These are phyloP conservation scores for Drosophila trichaetosa DNA, from an alignment of 2,888 invertebrate species.

Conservation along the genomic window DNA sequence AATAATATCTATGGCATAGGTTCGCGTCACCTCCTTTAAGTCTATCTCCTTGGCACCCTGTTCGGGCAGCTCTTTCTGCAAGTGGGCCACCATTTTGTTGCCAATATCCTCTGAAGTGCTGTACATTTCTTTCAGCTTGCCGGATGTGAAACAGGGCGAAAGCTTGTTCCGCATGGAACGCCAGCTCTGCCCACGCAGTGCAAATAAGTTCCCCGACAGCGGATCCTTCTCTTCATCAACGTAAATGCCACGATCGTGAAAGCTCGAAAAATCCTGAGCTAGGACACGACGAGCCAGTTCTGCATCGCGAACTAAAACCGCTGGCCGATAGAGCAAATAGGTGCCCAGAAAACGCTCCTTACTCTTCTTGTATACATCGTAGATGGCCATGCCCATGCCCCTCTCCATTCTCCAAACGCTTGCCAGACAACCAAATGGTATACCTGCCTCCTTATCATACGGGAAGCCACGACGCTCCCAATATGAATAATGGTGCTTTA, in stretches of 20 bases:
- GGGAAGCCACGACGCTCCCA: conserved; percentile 87
- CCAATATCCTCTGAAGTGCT: conserved; percentile 87
- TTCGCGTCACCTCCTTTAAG: conserved; percentile 80
- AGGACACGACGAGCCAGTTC: conserved; percentile 87
- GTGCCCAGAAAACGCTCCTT: conserved; percentile 86
- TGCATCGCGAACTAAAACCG: conserved; percentile 87
- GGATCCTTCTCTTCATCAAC: conserved; percentile 87
- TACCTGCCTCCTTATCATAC: conserved; percentile 85
- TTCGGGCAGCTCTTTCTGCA: conserved; percentile 79
- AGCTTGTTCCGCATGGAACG: conserved; percentile 87
- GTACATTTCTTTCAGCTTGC: conserved; percentile 89
- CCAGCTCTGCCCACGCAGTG: conserved; percentile 86
- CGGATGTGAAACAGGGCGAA: conserved; percentile 89
- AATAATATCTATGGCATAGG: conserved; percentile 85
- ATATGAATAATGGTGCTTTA: conserved; percentile 79
- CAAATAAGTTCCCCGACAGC: conserved; percentile 85
- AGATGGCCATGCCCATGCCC: conserved; percentile 88
- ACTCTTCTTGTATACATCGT: conserved; percentile 86
- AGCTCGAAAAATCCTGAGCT: conserved; percentile 88
- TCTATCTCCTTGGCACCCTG: conserved; percentile 84
- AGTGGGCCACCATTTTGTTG: conserved; percentile 85
- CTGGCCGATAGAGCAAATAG: conserved; percentile 88
- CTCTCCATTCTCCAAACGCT: conserved; percentile 86
- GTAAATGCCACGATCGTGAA: conserved; percentile 88
- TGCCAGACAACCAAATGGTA: conserved; percentile 88